Percentiles rank a stretch among this genome's conserved stretches.
Conservation (phyloP, 1,140 invertebrate genomes). For the Chlorops oryzae region DNA sequence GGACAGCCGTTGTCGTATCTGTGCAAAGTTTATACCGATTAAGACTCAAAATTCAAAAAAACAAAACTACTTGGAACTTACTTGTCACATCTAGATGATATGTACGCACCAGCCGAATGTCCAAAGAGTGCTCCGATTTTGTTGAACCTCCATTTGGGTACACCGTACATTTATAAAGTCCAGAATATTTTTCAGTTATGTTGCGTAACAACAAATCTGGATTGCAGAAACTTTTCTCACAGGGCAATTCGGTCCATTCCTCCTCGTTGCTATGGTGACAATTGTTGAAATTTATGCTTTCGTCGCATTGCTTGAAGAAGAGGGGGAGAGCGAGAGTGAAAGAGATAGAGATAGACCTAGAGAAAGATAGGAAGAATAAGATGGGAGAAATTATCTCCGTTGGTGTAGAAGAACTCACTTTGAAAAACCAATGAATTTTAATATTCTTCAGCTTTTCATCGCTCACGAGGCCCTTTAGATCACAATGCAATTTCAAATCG, state of each 20-base stretch:
- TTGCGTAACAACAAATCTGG: conserved; percentile 34
- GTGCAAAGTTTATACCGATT: not conserved
- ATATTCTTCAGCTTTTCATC: conserved; percentile 26
- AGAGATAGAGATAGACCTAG: not conserved
- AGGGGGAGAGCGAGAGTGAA: not conserved
- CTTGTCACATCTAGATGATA: conserved; percentile 42
- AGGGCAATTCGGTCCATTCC: conserved; percentile 38
- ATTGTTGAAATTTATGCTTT: conserved; percentile 18
- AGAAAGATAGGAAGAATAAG: not conserved
- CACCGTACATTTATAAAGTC: conserved; percentile 42
- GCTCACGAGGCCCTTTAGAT: conserved; percentile 32
- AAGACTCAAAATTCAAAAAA: too few species aligned
- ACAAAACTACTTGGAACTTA: conserved; percentile 14
- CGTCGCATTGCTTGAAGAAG: conserved; percentile 33
- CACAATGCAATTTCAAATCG: conserved; percentile 36
- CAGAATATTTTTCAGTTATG: conserved; percentile 39
- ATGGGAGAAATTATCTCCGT: not conserved
- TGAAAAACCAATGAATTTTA: conserved; percentile 42
- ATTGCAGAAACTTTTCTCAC: conserved; percentile 34
- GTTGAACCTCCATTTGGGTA: conserved; percentile 31
- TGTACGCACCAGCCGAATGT: conserved; percentile 37
- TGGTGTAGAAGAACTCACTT: conserved; percentile 17
- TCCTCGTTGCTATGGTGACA: conserved; percentile 29
- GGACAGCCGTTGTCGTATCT: conserved; percentile 33
- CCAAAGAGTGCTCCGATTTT: conserved; percentile 21